Evolutionary conservation across 2,888 invertebrate genomes (phyloP).

Genomic region (Nebria brevicollis): DNA sequence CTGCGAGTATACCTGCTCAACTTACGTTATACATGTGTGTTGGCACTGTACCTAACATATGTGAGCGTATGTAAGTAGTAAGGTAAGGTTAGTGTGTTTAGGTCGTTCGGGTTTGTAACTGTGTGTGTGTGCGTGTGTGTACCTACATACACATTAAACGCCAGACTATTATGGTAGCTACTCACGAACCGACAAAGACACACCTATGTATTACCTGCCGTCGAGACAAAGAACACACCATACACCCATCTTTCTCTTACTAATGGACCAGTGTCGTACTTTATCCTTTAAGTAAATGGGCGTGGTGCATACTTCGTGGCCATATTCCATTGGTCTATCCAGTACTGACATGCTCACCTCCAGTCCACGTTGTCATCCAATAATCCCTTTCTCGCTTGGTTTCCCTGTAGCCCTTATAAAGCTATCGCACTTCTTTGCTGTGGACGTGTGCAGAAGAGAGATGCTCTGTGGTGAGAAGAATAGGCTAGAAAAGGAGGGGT

Average conservation of each 20-base stretch:
- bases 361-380: constrained; percentile 60
- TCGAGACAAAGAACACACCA: constrained; percentile 53
- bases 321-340: constrained; percentile 29
- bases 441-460: constrained; percentile 26
- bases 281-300: constrained; percentile 63
- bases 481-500: constrained; percentile 54
- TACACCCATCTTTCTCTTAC: constrained; percentile 57
- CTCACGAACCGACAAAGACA: constrained; percentile 58
- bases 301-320: constrained; percentile 56
- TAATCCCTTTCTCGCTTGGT: constrained; percentile 51
- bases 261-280: constrained; percentile 59
- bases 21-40: constrained; percentile 61
- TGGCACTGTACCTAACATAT: constrained; percentile 63
- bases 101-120: constrained; percentile 30
- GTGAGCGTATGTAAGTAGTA: constrained; percentile 62
- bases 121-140: constrained; percentile 53
- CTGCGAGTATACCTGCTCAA: constrained; percentile 60
- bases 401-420: constrained; percentile 22
- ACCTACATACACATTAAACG: constrained; percentile 60
- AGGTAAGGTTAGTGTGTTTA: constrained; percentile 59
- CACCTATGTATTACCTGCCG: constrained; percentile 53
- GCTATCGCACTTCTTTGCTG: constrained; percentile 24
- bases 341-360: constrained; percentile 54
- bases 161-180: constrained; percentile 62
- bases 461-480: constrained; percentile 26